phyloP scores from a whole-genome alignment of 2,797 vertebrate species.

The Karalla daura region DNA sequence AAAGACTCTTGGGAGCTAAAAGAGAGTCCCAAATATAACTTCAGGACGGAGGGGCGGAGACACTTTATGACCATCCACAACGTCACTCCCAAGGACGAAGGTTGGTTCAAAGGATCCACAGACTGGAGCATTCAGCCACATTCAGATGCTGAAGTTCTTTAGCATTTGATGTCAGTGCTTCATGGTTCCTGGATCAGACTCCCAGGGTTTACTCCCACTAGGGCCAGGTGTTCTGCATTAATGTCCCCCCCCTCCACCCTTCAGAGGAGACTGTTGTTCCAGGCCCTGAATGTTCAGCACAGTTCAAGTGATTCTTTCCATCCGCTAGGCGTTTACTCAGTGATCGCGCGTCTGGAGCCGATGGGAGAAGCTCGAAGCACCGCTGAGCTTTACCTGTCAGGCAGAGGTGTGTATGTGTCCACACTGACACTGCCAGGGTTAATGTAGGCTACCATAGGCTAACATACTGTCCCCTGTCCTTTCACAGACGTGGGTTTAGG shows the following conservation, averaged over 20 bases:
- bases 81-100: constrained; percentile 94
- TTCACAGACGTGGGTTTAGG: constrained; percentile 91
- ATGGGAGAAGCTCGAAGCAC: constrained; percentile 93
- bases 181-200: too few relatives aligned
- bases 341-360: constrained; percentile 91
- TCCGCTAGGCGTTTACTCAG: constrained; percentile 90
- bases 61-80: constrained; percentile 96
- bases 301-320: constrained; percentile 28
- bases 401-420: constrained; percentile 86
- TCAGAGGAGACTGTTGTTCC: too few relatives aligned
- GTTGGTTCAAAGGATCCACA: constrained; percentile 73
- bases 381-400: constrained; percentile 92
- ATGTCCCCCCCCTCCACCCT: too few relatives aligned
- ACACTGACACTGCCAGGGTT: neutral
- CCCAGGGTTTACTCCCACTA: too few relatives aligned
- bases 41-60: constrained; percentile 90
- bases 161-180: too few relatives aligned
- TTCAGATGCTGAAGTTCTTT: neutral
- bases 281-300: too few relatives aligned
- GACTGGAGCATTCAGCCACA: neutral
- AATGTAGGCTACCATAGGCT: constrained; percentile 12
- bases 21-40: constrained; percentile 93
- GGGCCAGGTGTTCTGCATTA: too few relatives aligned
- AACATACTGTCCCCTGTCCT: constrained; percentile 55
- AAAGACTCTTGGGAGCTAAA: constrained; percentile 91